These are phyloP conservation scores for Oryzias javanicus DNA, from an alignment of 2,113 vertebrate genomes.

Conservation along the genomic window DNA sequence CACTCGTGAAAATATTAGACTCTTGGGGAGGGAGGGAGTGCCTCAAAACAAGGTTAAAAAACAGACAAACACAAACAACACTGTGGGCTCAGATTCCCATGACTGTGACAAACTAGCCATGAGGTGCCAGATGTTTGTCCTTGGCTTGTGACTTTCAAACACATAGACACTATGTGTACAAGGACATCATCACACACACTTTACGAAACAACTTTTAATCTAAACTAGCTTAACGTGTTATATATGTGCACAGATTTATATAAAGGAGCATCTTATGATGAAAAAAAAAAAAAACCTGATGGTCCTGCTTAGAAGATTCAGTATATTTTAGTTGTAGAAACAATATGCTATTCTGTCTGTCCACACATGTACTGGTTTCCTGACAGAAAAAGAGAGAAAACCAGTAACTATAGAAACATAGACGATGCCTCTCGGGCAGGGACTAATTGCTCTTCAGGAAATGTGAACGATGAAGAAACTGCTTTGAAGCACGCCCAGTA, in stretches of 20 bases:
- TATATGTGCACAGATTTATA: no score
- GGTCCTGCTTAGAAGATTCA: no score
- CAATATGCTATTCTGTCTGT: no score
- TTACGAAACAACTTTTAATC: neutral
- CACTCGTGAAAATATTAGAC: no score
- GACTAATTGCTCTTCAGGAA: no score
- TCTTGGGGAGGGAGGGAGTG: slow-evolving; percentile 7
- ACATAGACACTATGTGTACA: neutral
- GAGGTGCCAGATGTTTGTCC: slow-evolving; percentile 52
- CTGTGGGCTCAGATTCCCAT: slow-evolving; percentile 27
- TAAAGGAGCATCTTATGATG: neutral
- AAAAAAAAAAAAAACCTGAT: neutral
- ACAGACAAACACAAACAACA: slow-evolving; percentile 46
- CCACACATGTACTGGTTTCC: no score
- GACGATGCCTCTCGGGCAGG: no score
- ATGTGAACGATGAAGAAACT: no score
- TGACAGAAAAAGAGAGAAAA: no score
- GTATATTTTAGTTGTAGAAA: no score
- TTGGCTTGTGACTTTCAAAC: slow-evolving; percentile 22
- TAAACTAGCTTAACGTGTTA: neutral
- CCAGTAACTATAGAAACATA: no score
- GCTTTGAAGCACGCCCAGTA: no score
- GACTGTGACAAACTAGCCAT: slow-evolving; percentile 35
- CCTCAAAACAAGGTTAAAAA: slow-evolving; percentile 61
- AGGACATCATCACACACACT: neutral